phyloP scores from a whole-genome alignment of 2,888 invertebrate genomes.

The Adelphocoris suturalis region DNA sequence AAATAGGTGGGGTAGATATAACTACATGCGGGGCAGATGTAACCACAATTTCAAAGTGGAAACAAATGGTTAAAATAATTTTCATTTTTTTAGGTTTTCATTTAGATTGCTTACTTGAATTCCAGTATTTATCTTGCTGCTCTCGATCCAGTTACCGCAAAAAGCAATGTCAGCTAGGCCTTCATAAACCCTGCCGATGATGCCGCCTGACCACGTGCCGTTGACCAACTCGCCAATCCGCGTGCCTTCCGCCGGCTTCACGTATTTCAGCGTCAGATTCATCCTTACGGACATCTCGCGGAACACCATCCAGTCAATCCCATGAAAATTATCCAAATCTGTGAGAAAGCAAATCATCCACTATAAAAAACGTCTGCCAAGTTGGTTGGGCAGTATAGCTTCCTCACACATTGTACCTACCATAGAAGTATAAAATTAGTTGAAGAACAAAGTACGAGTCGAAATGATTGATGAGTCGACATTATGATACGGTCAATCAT shows the following conservation, averaged over 20 bases:
- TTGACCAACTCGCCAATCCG: constrained; percentile 24
- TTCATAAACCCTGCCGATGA: not conserved
- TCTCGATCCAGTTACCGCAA: constrained; percentile 61
- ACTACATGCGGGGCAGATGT: too few relatives aligned
- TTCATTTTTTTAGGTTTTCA: too few relatives aligned
- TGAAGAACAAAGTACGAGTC: too few relatives aligned
- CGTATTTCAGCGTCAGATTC: constrained; percentile 51
- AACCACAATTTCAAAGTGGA: too few relatives aligned
- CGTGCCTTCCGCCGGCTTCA: not conserved
- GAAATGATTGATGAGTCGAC: too few relatives aligned
- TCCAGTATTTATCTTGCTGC: constrained; percentile 34
- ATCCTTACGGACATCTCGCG: constrained; percentile 47
- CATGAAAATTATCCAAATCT: constrained; percentile 24
- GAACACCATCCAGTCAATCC: constrained; percentile 56
- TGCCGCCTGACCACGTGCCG: constrained; percentile 50
- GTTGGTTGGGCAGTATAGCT: too few relatives aligned
- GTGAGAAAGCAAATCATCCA: not conserved
- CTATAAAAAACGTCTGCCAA: too few relatives aligned
- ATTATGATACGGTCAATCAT: too few relatives aligned
- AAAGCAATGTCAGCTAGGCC: constrained; percentile 42
- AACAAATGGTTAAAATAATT: too few relatives aligned
- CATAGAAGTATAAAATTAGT: too few relatives aligned
- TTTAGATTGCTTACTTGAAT: constrained; percentile 14
- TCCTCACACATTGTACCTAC: too few relatives aligned
- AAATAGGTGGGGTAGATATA: too few relatives aligned